Percentiles rank a stretch among this genome's conserved stretches.
Conservation (phyloP, 2,113 vertebrate species). For the Macquaria ambigua region DNA sequence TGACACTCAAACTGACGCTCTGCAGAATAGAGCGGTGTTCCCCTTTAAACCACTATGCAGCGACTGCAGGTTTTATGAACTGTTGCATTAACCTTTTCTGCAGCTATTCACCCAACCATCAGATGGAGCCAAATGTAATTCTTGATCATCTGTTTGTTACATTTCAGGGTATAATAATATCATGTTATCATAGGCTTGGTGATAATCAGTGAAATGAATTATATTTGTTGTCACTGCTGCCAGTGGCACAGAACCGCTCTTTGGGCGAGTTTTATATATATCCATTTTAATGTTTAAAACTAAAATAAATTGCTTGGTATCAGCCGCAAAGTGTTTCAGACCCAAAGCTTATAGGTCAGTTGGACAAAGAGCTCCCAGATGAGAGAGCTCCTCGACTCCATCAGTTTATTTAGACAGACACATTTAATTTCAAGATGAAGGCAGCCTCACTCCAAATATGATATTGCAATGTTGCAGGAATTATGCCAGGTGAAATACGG, state of each 20-base stretch:
- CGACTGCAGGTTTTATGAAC: background rate
- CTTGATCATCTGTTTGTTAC: background rate
- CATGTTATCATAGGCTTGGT: background rate
- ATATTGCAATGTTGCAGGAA: background rate
- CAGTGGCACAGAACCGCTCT: background rate
- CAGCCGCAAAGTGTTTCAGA: background rate
- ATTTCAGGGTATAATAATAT: no score
- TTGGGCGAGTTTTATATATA: background rate
- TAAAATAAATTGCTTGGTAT: background rate
- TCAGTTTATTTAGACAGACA: background rate
- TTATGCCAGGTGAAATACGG: no score
- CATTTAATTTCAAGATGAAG: background rate
- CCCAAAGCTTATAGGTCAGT: background rate
- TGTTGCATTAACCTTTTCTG: background rate
- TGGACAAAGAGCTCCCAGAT: background rate
- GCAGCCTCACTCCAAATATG: background rate
- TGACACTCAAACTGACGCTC: background rate
- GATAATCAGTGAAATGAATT: background rate
- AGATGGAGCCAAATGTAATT: constrained; percentile 23
- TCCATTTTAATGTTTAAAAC: background rate
- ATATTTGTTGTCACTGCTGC: background rate
- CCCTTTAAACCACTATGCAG: background rate
- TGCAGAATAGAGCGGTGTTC: background rate
- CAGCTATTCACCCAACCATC: constrained; percentile 3
- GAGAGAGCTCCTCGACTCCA: no score